A percentile compares a stretch with the other conserved stretches of the same genome.
These are phyloP conservation scores for Anarrhichthys ocellatus DNA, from an alignment of 2,113 vertebrate species.

Conservation along the genomic window DNA sequence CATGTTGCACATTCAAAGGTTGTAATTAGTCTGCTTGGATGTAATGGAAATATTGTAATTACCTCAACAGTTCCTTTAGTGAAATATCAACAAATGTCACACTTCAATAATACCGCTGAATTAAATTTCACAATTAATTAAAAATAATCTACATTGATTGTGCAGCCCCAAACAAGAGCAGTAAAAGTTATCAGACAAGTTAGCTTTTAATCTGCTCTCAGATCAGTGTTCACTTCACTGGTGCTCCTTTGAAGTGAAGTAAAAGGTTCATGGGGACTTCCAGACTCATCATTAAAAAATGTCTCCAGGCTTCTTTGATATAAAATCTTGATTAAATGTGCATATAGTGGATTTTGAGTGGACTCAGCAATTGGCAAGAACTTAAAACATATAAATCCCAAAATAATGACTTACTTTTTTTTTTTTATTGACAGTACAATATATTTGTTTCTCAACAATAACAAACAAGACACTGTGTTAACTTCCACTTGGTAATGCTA, in stretches of 20 bases:
- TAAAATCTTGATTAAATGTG: slow-evolving; percentile 42
- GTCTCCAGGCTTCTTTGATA: slow-evolving; percentile 1
- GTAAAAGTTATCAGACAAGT: background rate
- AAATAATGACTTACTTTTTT: background rate
- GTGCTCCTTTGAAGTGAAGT: background rate
- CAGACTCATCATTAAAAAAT: slow-evolving; percentile 10
- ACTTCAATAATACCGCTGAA: background rate
- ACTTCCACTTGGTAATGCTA: background rate
- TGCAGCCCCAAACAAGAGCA: background rate
- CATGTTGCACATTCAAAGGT: background rate
- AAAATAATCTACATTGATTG: background rate
- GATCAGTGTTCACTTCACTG: background rate
- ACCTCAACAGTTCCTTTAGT: background rate
- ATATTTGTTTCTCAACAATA: slow-evolving; percentile 1
- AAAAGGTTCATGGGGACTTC: background rate
- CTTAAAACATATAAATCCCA: background rate
- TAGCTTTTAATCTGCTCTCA: background rate
- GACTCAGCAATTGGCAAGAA: background rate
- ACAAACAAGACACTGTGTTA: background rate
- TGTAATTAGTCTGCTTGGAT: background rate
- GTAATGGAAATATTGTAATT: background rate
- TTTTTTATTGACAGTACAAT: background rate
- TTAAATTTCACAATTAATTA: background rate
- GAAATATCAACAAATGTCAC: background rate
- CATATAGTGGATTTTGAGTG: slow-evolving; percentile 15